Base-by-base conservation (phyloP, 2,113 vertebrate species). In the Elanus axillaris region DNA sequence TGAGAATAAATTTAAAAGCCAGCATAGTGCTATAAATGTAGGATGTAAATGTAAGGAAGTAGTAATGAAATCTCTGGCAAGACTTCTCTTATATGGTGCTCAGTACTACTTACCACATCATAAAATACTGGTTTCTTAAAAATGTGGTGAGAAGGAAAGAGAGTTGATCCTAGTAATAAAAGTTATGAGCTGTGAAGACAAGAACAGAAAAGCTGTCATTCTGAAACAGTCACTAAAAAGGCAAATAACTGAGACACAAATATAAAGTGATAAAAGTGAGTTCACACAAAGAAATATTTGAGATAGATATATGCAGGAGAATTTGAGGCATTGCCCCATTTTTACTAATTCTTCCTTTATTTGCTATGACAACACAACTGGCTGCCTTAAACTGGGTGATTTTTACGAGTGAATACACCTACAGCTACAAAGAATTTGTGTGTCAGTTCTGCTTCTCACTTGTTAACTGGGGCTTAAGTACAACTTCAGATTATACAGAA, bases 41-140 rank as follows among this genome's bases (percentile, higher is more conserved):
- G 67, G 17, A 94, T 87, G 92, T 76, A 93, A 96, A 88, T 91
- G 50, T 90, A 90, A 94, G 89, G 87, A 92, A 97, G 66, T 60
- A 87, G 45, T 86, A 97, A 94, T 85, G 89, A 97, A 94, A 94
- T 89, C 43, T 64, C 93, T 93, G 89, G 89, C 95, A 94, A 95
- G 76, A 58, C 10, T 96, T 95, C 89, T 91, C 83, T 96, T 95
- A 60, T 36, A 34, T 79, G 73, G 43, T 91, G 63, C 68, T 96
- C 76, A 83, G 75, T 76, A 74, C 87, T 95, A 59, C 94, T 97
- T 95, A 92, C 82, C 94, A 96, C 94, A 95, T 96, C 94, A 93
- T 97, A 96, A 98, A 98, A 95, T 93, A 56, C 25, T 79, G 81
- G 34, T 95, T 97, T 96, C 86, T 94, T 96, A 78, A 89, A 95